phyloP scores from a whole-genome alignment of 2,888 invertebrate genomes.

The Andrena praecox region DNA sequence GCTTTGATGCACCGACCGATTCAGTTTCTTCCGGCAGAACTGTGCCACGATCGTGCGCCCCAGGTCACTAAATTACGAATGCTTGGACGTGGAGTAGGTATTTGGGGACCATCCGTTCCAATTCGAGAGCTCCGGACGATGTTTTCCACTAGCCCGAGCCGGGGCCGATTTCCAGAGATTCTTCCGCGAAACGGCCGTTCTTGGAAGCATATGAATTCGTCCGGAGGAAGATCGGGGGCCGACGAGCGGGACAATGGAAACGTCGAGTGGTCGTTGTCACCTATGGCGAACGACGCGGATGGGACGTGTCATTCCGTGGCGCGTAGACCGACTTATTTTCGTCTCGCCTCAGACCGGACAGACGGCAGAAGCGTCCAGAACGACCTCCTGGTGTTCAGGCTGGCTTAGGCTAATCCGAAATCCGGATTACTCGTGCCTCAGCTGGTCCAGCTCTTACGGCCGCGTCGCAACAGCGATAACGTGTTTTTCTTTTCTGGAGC shows the following conservation, averaged over 20 bases:
- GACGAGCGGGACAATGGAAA: slow-evolving; percentile 68
- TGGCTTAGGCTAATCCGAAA: slow-evolving; percentile 83
- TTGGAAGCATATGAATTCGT: slow-evolving; percentile 53
- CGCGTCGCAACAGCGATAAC: slow-evolving; percentile 66
- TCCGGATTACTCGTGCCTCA: slow-evolving; percentile 83
- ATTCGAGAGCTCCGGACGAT: too few relatives aligned
- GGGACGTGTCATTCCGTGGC: slow-evolving; percentile 62
- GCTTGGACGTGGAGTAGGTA: too few relatives aligned
- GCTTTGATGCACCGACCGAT: neutral
- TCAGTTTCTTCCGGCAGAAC: neutral
- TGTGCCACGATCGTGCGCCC: neutral
- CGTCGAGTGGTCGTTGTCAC: slow-evolving; percentile 69
- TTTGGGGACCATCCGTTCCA: too few relatives aligned
- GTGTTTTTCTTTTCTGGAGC: slow-evolving; percentile 62
- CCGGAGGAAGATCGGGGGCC: slow-evolving; percentile 36
- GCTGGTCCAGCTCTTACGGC: slow-evolving; percentile 76
- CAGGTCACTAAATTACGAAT: too few relatives aligned
- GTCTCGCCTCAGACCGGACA: slow-evolving; percentile 56
- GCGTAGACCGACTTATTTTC: slow-evolving; percentile 70
- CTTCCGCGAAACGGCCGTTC: slow-evolving; percentile 53
- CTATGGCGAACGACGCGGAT: slow-evolving; percentile 61
- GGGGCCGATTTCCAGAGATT: slow-evolving; percentile 6
- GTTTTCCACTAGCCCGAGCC: neutral
- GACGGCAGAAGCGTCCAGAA: slow-evolving; percentile 65
- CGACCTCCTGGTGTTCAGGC: slow-evolving; percentile 76